phyloP scores from a whole-genome alignment of 2,888 invertebrate species.

The Phorcus lineatus region DNA sequence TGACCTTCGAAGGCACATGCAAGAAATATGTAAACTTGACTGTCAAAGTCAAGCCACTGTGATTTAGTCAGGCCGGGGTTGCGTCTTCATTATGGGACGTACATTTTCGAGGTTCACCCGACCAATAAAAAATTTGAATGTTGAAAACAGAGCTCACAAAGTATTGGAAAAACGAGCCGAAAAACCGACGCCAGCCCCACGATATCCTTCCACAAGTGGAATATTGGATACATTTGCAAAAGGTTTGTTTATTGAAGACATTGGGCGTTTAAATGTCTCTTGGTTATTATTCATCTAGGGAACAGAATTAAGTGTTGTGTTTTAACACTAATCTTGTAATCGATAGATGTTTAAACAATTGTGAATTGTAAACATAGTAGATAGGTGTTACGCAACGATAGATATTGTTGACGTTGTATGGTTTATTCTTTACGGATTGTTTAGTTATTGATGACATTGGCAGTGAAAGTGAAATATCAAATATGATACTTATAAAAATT shows the following conservation, averaged over 20 bases:
- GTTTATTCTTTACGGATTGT: too few species aligned
- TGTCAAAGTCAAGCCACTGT: not conserved
- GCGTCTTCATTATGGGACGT: constrained; percentile 16
- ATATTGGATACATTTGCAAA: constrained; percentile 33
- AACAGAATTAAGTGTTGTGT: too few species aligned
- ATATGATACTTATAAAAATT: too few species aligned
- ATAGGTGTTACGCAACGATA: too few species aligned
- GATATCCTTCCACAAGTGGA: constrained; percentile 38
- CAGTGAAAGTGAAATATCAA: too few species aligned
- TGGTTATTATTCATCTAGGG: too few species aligned
- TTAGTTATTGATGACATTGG: too few species aligned
- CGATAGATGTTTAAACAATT: too few species aligned
- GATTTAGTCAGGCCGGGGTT: not conserved
- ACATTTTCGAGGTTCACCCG: constrained; percentile 32
- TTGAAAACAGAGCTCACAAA: constrained; percentile 59
- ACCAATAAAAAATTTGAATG: constrained; percentile 54
- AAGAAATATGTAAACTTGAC: not conserved
- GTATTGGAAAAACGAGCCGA: constrained; percentile 47
- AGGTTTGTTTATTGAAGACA: constrained; percentile 31
- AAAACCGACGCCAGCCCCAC: constrained; percentile 45
- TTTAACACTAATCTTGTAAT: too few species aligned
- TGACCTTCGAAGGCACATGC: not conserved
- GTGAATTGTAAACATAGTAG: too few species aligned
- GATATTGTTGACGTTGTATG: too few species aligned
- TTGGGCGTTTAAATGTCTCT: too few species aligned